phyloP scores from a whole-genome alignment of 2,797 vertebrate genomes.

The Ctenosaura bakeri region DNA sequence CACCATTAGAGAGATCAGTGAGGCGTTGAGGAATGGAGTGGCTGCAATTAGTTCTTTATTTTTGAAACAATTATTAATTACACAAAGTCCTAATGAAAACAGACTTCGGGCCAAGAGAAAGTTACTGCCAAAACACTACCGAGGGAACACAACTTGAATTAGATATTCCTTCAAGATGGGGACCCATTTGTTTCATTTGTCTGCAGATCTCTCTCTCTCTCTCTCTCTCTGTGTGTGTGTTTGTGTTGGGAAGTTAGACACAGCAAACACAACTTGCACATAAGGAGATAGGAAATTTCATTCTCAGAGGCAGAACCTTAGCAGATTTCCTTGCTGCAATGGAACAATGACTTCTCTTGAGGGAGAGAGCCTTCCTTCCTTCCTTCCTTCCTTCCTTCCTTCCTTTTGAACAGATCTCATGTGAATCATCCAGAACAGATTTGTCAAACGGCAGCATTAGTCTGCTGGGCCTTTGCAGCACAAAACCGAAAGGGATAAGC shows the following conservation, averaged over 20 bases:
- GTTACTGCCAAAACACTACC: constrained; percentile 23
- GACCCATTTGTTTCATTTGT: constrained; percentile 6
- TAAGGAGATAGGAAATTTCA: neutral
- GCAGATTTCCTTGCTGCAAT: too few relatives aligned
- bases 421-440: neutral
- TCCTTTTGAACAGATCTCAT: too few relatives aligned
- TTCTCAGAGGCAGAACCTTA: too few relatives aligned
- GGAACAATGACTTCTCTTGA: neutral
- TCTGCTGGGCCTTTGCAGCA: too few relatives aligned
- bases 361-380: too few relatives aligned
- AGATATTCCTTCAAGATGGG: constrained; percentile 32
- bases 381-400: too few relatives aligned
- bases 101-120: constrained; percentile 22
- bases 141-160: constrained; percentile 25
- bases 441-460: too few relatives aligned
- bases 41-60: neutral
- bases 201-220: neutral
- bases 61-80: constrained; percentile 49
- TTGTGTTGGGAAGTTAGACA: fast-evolving
- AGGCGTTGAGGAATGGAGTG: neutral
- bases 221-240: neutral
- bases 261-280: neutral
- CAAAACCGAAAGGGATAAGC: neutral
- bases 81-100: constrained; percentile 49
- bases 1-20: fast-evolving